Percentiles rank a stretch among this genome's conserved stretches.
phyloP scores from a whole-genome alignment of 2,888 invertebrate genomes.

The Deroplatys truncata region DNA sequence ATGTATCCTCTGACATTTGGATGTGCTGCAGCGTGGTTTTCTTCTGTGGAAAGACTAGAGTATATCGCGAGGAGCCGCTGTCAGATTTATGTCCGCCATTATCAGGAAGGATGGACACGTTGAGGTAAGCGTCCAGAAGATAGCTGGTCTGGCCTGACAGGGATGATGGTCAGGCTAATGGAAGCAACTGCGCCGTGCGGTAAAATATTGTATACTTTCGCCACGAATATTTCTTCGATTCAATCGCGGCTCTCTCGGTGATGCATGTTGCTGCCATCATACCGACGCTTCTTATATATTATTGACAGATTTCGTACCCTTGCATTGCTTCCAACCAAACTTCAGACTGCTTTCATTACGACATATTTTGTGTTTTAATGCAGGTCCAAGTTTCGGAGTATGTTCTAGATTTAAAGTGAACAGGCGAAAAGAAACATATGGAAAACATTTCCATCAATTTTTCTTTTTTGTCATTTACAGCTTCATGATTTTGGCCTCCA shows the following conservation, averaged over 20 bases:
- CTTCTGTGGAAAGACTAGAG: neutral
- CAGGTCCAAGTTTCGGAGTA: neutral
- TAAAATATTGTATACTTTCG: slow-evolving; percentile 16
- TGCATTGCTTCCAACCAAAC: neutral
- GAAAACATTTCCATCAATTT: too few relatives aligned
- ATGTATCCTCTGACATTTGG: too few relatives aligned
- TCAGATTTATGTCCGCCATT: slow-evolving; percentile 29
- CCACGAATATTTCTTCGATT: slow-evolving; percentile 8
- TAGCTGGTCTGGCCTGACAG: neutral
- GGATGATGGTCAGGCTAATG: slow-evolving; percentile 12
- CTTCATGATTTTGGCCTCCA: too few relatives aligned
- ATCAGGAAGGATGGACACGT: slow-evolving; percentile 29
- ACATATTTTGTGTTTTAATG: neutral
- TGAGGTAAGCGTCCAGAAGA: slow-evolving; percentile 16
- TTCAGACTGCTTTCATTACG: neutral
- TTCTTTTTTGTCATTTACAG: too few relatives aligned
- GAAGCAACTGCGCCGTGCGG: neutral
- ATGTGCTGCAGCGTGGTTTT: neutral
- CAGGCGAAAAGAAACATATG: neutral
- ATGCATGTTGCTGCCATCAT: neutral
- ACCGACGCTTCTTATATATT: neutral
- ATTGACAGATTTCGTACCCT: neutral
- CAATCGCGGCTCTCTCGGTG: neutral
- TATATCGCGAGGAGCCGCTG: slow-evolving; percentile 4
- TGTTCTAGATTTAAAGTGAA: neutral